Evolutionary conservation across 2,113 vertebrate genomes (phyloP).

Genomic region (Saccopteryx leptura): DNA sequence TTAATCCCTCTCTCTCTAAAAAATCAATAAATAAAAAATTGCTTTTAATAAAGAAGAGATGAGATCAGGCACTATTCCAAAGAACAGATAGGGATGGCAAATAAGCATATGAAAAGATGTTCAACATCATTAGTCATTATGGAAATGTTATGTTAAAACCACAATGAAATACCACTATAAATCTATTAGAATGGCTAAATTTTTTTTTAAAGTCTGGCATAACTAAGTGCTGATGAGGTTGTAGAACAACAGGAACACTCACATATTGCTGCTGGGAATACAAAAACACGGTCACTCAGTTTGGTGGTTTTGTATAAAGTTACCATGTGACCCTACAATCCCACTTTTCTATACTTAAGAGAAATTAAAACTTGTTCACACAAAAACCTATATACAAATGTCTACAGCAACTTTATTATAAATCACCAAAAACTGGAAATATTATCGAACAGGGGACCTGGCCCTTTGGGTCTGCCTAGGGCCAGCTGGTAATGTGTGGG

Average conservation of each 20-base stretch:
- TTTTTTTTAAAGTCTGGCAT: background rate
- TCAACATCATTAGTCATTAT: background rate
- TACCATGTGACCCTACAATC: background rate
- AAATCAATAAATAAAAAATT: background rate
- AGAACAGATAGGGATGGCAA: background rate
- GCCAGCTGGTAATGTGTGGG: too few species aligned
- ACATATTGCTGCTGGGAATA: background rate
- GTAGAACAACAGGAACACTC: background rate
- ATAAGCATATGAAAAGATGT: background rate
- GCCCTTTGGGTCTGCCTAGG: too few species aligned
- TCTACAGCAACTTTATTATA: background rate
- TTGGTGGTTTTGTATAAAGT: background rate
- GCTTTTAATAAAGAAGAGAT: background rate
- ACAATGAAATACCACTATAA: background rate
- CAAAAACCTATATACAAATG: background rate
- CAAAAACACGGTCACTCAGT: background rate
- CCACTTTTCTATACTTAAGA: background rate
- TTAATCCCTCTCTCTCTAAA: too few species aligned
- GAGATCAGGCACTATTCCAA: background rate
- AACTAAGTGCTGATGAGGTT: background rate
- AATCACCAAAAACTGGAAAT: background rate
- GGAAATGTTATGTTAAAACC: background rate
- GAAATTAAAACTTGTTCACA: slow-evolving; percentile 9
- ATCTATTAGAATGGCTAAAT: background rate
- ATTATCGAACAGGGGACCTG: too few species aligned